These are phyloP conservation scores for Chrysomela aeneicollis DNA, from an alignment of 2,888 invertebrate species.

Conservation along the genomic window DNA sequence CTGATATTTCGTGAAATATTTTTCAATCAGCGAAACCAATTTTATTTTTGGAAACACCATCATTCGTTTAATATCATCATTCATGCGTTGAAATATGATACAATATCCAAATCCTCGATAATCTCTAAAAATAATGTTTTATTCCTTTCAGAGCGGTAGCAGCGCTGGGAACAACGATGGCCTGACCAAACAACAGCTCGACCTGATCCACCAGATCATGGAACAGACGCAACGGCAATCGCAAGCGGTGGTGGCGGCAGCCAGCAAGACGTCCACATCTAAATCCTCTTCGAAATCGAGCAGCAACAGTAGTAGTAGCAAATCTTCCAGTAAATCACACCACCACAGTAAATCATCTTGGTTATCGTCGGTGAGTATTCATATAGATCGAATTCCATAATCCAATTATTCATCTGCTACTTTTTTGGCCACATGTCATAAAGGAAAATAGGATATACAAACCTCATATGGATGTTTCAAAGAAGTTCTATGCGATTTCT, in stretches of 20 bases:
- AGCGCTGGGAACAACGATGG: slow-evolving; percentile 69
- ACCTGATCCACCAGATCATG: slow-evolving; percentile 80
- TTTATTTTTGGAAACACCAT: too few relatives aligned
- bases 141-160: slow-evolving; percentile 57
- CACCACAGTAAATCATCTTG: slow-evolving; percentile 32
- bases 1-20: too few relatives aligned
- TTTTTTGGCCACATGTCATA: too few relatives aligned
- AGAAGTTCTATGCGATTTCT: too few relatives aligned
- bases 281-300: slow-evolving; percentile 46
- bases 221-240: slow-evolving; percentile 72
- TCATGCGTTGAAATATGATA: too few relatives aligned
- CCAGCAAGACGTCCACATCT: slow-evolving; percentile 45
- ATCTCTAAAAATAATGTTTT: slow-evolving; percentile 21
- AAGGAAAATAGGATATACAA: too few relatives aligned
- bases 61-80: too few relatives aligned
- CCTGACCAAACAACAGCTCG: slow-evolving; percentile 76
- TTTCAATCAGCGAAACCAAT: too few relatives aligned
- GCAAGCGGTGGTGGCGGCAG: slow-evolving; percentile 60
- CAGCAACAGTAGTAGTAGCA: slow-evolving; percentile 33
- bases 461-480: too few relatives aligned
- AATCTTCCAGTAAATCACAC: slow-evolving; percentile 35
- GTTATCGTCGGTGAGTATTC: slow-evolving; percentile 34
- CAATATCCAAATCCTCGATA: not conserved
- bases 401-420: too few relatives aligned
- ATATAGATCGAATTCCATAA: too few relatives aligned